Conservation (phyloP, 92 coral and sea anemone species). For the Palythoa grandis region DNA sequence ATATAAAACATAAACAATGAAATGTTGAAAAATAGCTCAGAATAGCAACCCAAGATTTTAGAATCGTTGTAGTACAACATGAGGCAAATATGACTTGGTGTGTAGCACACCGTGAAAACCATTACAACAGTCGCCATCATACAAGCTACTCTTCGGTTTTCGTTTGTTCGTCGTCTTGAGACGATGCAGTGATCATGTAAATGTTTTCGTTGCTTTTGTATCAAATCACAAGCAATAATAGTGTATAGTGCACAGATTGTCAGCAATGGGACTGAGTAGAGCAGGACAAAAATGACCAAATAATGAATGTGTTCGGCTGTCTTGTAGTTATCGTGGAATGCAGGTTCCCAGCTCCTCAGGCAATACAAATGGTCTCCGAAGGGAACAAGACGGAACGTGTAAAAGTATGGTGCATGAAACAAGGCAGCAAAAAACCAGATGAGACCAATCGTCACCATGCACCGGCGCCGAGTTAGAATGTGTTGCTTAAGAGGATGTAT, state of each 20-base stretch:
- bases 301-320: slow-evolving; percentile 8
- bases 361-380: neutral
- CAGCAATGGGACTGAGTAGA: slow-evolving; percentile 13
- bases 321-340: slow-evolving; percentile 2
- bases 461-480: slow-evolving; percentile 33
- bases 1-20: slow-evolving; percentile 30
- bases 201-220: neutral
- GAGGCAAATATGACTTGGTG: slow-evolving; percentile 20
- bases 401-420: slow-evolving; percentile 27
- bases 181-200: neutral
- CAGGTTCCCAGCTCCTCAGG: slow-evolving; percentile 8
- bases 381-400: slow-evolving; percentile 20
- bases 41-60: neutral
- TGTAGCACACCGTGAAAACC: slow-evolving; percentile 18
- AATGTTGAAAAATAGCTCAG: neutral
- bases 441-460: slow-evolving; percentile 4
- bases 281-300: neutral
- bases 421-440: slow-evolving; percentile 22
- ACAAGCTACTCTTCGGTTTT: slow-evolving; percentile 30
- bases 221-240: slow-evolving; percentile 13
- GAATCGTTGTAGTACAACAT: neutral
- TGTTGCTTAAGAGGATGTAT: slow-evolving; percentile 13
- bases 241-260: slow-evolving; percentile 2
- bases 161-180: neutral
- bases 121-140: slow-evolving; percentile 30